Evolutionary conservation across 2,888 invertebrate species (phyloP), one percentile per base, ranked within the genome.

Genomic region (Atrina japonica): DNA sequence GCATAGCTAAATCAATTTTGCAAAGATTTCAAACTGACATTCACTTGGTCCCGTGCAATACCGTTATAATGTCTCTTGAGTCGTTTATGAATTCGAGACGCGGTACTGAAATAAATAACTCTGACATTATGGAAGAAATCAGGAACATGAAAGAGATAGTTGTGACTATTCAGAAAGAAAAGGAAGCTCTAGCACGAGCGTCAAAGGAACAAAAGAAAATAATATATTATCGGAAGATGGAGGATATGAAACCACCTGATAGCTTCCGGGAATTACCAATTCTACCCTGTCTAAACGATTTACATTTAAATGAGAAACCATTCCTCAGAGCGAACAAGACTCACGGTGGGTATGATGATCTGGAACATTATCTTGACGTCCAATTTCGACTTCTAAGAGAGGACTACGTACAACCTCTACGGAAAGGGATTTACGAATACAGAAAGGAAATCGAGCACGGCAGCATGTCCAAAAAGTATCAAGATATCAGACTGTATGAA

Each of bases 311-410:
- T 29, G 73, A 80, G 5, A 72, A 83, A 16, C 90, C 92, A 0
- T 93, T 92, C 84, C 80, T 94, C 18, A 90, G 93, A 25, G 92
- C 93, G 0, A 94, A 94, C 83, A 93, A 93, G 61, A 88, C 93
- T 0, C 89, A 93, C 60, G 95, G 94, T 23, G 91, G 92, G 0
- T 96, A 95, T 87, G 85, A 91, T 3, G 92, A 92, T 84, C 91
- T 94, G 0, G 92, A 94, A 59, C 93, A 95, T 83, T 97, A 97
- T 86, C 91, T 97, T 23, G 94, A 95, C 80, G 91, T 87, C 2
- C 96, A 96, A 81, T 95, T 95, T 85, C 93, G 95, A 29, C 91
- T 96, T 35, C 86, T 97, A 56, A 91, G 95, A 40, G 96, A 96
- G 91, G 96, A 97, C 90, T 96, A 95, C 85, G 92, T 95, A 40